These are phyloP conservation scores for Microctonus hyperodae DNA, from an alignment of 2,888 invertebrate species.

Conservation along the genomic window DNA sequence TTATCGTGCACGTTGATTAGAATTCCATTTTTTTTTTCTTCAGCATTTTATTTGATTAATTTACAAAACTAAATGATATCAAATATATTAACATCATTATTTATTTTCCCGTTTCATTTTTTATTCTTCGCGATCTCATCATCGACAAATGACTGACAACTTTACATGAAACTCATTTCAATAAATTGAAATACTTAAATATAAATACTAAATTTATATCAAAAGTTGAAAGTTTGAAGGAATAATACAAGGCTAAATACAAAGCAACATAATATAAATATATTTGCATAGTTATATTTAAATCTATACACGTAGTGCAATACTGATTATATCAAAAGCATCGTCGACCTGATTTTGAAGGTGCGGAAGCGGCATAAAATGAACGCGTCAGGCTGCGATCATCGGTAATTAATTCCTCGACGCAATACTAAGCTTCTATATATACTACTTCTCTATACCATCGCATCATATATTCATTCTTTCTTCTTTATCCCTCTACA, in stretches of 20 bases:
- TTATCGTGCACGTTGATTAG: not conserved
- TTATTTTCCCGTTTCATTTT: too few species aligned
- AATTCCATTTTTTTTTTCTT: not conserved
- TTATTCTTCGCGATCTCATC: too few species aligned
- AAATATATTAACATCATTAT: too few species aligned
- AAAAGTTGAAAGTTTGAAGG: not conserved
- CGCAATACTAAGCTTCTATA: slow-evolving; percentile 39
- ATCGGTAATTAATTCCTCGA: slow-evolving; percentile 56
- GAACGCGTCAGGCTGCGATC: slow-evolving; percentile 38
- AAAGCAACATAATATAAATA: too few species aligned
- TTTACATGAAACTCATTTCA: too few species aligned
- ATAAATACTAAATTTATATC: not conserved
- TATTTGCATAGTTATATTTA: slow-evolving; percentile 2
- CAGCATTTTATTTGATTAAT: not conserved
- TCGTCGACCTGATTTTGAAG: slow-evolving; percentile 46
- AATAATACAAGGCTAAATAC: not conserved
- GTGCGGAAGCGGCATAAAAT: slow-evolving; percentile 45
- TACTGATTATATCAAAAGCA: slow-evolving; percentile 29
- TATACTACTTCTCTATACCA: slow-evolving; percentile 4
- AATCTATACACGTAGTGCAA: not conserved
- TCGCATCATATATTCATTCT: not conserved
- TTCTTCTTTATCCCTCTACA: not conserved
- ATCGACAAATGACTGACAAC: too few species aligned
- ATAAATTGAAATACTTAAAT: not conserved
- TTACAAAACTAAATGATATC: too few species aligned